These are phyloP conservation scores for Yponomeuta malinellus DNA, from an alignment of 2,888 invertebrate genomes.

Conservation along the genomic window DNA sequence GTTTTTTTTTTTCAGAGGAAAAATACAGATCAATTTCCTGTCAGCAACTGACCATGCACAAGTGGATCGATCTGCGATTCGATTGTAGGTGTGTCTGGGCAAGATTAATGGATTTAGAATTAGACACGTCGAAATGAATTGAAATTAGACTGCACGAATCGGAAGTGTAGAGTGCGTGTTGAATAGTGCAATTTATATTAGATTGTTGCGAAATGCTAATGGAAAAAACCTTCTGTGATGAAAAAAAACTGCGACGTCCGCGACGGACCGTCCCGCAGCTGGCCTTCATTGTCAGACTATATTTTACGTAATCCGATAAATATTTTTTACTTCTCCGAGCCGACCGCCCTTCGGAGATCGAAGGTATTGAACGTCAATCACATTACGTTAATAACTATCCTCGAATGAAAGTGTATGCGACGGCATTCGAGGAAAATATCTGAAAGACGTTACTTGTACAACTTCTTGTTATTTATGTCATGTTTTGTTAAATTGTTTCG, in stretches of 20 bases:
- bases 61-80: constrained; percentile 49
- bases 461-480: neutral
- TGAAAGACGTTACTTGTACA: neutral
- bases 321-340: constrained; percentile 46
- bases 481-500: too few species aligned
- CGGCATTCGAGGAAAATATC: constrained; percentile 5
- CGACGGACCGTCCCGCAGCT: constrained; percentile 59
- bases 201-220: constrained; percentile 48
- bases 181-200: constrained; percentile 62
- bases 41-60: constrained; percentile 72
- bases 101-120: constrained; percentile 73
- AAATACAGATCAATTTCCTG: constrained; percentile 67
- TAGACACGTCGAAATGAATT: constrained; percentile 68
- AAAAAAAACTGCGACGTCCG: constrained; percentile 36
- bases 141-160: constrained; percentile 66
- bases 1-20: constrained; percentile 16
- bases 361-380: constrained; percentile 19
- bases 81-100: constrained; percentile 30
- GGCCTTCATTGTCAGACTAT: constrained; percentile 36
- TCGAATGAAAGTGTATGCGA: constrained; percentile 1
- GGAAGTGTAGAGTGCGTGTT: constrained; percentile 61
- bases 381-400: constrained; percentile 9
- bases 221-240: constrained; percentile 42
- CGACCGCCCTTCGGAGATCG: constrained; percentile 24
- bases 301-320: constrained; percentile 65